Base-by-base conservation (phyloP, 2,113 vertebrate species). In the Otocyon megalotis region DNA sequence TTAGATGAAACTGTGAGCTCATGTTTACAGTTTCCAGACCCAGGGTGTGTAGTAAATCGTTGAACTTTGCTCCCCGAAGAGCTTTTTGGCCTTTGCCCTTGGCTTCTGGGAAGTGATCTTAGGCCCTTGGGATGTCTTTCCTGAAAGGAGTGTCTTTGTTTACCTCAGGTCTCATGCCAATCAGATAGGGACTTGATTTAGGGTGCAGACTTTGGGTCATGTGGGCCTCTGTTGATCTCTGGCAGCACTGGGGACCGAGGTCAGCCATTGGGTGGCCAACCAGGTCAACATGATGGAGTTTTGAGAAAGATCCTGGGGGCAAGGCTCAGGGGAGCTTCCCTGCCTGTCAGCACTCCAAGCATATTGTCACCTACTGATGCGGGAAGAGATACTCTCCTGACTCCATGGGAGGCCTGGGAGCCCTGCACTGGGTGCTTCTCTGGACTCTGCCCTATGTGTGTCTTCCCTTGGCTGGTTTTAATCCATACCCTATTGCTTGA, bases 361-460 rank as follows among this genome's bases (percentile, higher is more conserved):
- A 2, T 35, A 3, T 4, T 3, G 35, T 84, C 56, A 43, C n/a
- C 62, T n/a, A 3, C 2, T 0, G 1, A 1, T 53, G n/a, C 26
- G 3, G 20, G 48, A 60, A 24, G 53, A 3, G 3, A 2, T 0
- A 3, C 50, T 5, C 0, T 22, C 22, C 77, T 30, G 50, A 5
- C n/a, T 54, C 35, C 3, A 0, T 15, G 50, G 67, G 13, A 35
- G 14, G 10, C 1, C 16, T 1, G 48, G 53, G 54, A 22, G 28
- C 43, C 43, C 20, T 13, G 58, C 0, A 0, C 4, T 11, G 8
- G 48, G 26, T 4, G 2, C 9, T 15, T 54, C 50, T 71, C 67
- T 37, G 30, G 20, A 48, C 17, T 67, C 84, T 74, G 63, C 60
- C 58, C 32, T 58, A 0, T 6, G 5, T 8, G n/a, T 12, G 8